Evolutionary conservation across 2,113 vertebrate species (phyloP).

Genomic region (Cyprinodon tularosa): DNA sequence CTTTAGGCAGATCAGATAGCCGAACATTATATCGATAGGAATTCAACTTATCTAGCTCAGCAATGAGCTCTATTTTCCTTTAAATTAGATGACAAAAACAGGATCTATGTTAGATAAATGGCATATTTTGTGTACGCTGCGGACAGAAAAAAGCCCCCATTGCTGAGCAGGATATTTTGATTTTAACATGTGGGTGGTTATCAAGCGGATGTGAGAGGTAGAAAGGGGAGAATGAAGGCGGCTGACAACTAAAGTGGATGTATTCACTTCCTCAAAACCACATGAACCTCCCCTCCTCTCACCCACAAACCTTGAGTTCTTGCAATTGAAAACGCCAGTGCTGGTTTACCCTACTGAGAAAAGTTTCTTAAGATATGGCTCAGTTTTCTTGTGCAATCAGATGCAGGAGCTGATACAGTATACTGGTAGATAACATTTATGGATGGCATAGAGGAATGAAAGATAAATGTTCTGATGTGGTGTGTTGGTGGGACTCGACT

Average conservation of each 20-base stretch:
- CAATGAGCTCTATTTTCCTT: background rate
- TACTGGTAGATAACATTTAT: background rate
- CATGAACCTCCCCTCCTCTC: slow-evolving; percentile 6
- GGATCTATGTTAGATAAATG: background rate
- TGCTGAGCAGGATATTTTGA: slow-evolving; percentile 47
- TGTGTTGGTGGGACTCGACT: background rate
- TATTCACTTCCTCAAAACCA: slow-evolving; percentile 14
- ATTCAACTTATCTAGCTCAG: background rate
- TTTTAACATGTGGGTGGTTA: slow-evolving; percentile 45
- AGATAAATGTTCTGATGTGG: slow-evolving; percentile 5
- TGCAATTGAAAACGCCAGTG: background rate
- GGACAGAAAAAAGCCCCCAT: background rate
- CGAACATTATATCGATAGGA: background rate
- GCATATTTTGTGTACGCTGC: background rate
- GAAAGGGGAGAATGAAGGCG: slow-evolving; percentile 29
- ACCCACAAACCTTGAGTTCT: background rate
- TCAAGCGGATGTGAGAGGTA: slow-evolving; percentile 16
- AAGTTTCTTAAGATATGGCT: background rate
- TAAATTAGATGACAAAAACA: background rate
- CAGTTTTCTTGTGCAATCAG: background rate
- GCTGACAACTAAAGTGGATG: slow-evolving; percentile 52
- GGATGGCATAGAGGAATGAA: background rate
- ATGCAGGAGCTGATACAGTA: background rate
- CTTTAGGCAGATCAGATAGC: background rate
- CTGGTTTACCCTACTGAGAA: background rate